These are phyloP conservation scores for Onychostruthus taczanowskii DNA, from an alignment of 2,113 vertebrate genomes.

Conservation along the genomic window DNA sequence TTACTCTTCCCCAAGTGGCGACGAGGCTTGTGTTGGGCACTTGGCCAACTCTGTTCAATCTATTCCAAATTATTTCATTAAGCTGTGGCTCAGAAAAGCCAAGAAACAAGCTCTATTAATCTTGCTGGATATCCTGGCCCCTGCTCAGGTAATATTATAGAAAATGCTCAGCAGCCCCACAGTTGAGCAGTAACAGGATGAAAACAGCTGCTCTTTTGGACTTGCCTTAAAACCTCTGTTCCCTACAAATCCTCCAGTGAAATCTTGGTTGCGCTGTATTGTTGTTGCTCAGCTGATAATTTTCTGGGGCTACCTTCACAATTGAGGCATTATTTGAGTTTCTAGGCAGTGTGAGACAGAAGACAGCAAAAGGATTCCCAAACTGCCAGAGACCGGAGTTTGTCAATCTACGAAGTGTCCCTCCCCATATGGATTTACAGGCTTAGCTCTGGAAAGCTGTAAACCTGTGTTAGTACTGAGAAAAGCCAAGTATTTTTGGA, in stretches of 20 bases:
- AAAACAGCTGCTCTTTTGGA: neutral
- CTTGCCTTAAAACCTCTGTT: neutral
- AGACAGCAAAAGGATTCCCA: neutral
- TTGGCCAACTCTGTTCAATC: neutral
- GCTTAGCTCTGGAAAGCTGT: neutral
- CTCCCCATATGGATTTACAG: neutral
- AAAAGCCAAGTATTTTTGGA: neutral
- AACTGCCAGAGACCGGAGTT: neutral
- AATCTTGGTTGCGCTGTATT: neutral
- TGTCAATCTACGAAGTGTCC: neutral
- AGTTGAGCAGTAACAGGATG: neutral
- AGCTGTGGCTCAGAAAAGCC: neutral
- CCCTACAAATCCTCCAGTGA: neutral
- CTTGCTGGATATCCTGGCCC: neutral
- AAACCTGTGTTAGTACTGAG: neutral
- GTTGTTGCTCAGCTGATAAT: neutral
- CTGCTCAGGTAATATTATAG: neutral
- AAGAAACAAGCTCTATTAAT: neutral
- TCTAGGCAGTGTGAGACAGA: neutral
- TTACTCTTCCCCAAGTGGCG: neutral
- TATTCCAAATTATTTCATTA: constrained; percentile 38
- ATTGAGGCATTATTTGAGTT: neutral
- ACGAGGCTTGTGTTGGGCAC: neutral
- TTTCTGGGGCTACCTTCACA: neutral
- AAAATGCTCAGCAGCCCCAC: neutral